Evolutionary conservation across 2,113 vertebrate genomes (phyloP), one percentile per base, ranked within the genome.

Genomic region (Coryphaenoides rupestris): DNA sequence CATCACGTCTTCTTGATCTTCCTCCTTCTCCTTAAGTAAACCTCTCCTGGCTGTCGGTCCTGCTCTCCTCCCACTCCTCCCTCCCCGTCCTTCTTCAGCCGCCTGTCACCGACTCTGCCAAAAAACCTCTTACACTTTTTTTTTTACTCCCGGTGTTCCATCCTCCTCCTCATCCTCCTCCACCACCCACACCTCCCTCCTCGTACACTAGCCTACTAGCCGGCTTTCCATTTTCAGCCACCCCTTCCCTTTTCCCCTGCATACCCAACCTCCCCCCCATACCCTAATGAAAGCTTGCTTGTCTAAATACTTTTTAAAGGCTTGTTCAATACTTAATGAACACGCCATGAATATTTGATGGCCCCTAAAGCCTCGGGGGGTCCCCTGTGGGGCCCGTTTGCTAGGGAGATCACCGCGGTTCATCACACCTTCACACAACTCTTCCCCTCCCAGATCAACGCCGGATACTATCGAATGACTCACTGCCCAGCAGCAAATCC

Each of bases 281-380:
- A 73, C 82, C 65, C 75, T 74, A 77, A 79, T 69, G 77, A 81
- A 81, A 76, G 77, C 80, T 79, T 73, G 75, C 56, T 57, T 77
- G 78, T 86, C 83, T 85, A 86, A 86, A 82, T 19, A 63, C 70
- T 79, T 69, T 79, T 65, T 76, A 82, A 84, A 73, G 70, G 77
- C 73, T 71, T 82, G 76, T 85, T 86, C 84, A 84, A 86, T 88
- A 80, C 72, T 86, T 85, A 85, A 84, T 83, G 83, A 83, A 84
- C 83, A 78, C 75, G 73, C 58, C 76, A 84, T 86, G 73, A 85
- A 85, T 84, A 80, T 72, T 85, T 88, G 66, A 86, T 84, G 76
- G 80, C 84, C 55, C 65, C 72, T 88, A 85, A 88, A 85, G 72
- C 81, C 69, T 69, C 65, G 65, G 5, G 66, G 67, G n/a, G n/a